phyloP scores from a whole-genome alignment of 1,140 invertebrate species.

The Neuroterus valhalla region DNA sequence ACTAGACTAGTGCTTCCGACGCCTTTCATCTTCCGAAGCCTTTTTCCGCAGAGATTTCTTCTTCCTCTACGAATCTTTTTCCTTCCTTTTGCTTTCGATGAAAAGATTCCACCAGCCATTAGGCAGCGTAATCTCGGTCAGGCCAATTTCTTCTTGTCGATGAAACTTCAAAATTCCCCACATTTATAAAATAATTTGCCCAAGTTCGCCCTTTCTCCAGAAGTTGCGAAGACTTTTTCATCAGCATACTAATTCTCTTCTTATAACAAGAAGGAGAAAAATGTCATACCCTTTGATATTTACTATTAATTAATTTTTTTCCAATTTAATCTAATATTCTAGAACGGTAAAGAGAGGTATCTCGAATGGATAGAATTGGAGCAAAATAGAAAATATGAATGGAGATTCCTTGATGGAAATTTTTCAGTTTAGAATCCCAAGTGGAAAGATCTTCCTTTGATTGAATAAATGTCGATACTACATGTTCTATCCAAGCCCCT shows the following conservation, averaged over 20 bases:
- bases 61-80: neutral
- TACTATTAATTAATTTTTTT: no score
- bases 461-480: no score
- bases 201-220: slow-evolving; percentile 16
- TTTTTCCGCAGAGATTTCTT: slow-evolving; percentile 19
- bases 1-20: neutral
- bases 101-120: slow-evolving; percentile 25
- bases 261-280: no score
- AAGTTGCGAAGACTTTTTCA: neutral
- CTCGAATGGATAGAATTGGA: no score
- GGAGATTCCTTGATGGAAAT: no score
- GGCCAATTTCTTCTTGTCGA: neutral
- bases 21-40: slow-evolving; percentile 15
- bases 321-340: no score
- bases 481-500: no score
- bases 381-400: no score
- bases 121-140: slow-evolving; percentile 27
- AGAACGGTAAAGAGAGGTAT: no score
- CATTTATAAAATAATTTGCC: slow-evolving; percentile 19
- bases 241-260: slow-evolving; percentile 24
- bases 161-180: slow-evolving; percentile 17
- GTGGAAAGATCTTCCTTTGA: no score
- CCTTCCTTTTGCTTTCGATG: slow-evolving; percentile 26
- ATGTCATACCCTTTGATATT: no score
- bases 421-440: no score